Evolutionary conservation across 2,888 invertebrate species (phyloP), one percentile per base, ranked within the genome.

Genomic region (Creontiades dilutus): DNA sequence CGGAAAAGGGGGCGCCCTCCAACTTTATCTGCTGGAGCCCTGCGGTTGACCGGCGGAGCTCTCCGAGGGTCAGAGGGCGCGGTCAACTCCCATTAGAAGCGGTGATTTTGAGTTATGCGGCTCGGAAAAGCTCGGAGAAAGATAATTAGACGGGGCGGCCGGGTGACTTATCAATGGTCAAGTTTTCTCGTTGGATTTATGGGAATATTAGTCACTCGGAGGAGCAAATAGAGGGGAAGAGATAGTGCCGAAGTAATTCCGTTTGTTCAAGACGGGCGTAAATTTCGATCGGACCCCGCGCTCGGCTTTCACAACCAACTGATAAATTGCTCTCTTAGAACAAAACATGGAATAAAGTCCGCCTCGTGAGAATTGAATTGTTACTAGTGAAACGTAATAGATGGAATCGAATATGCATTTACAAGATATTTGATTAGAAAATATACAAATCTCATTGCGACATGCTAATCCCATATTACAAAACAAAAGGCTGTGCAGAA

Each of bases 161-260:
- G 61, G 37, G 47, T 12, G 57, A 61, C 11, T 75, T 86, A 86
- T 86, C 75, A 46, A 86, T 57, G 85, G 85, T 85, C 61, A 61
- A 85, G 61, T 61, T 61, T 52, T 19, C 46, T 52, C 14, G 82
- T 23, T 23, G 57, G 61, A 85, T 61, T 85, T 61, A 85, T 61
- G 61, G 12, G 37, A 46, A 75, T 86, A 86, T 86, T 75, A 86
- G 75, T 86, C 86, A 86, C 75, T 47, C 16, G n/a, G 61, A 14
- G 47, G 46, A 61, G 48, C 86, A 75, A 86, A 86, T 86, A 75
- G 86, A 86, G 86, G 75, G 86, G 86, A 86, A 86, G 86, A 86
- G 86, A 86, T 86, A 86, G 55, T 68, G 68, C 19, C 11, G 68
- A 68, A 23, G 23, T 19, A 23, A 68, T 23, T 68, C 23, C 68